Base-by-base conservation (phyloP, 2,113 vertebrate genomes). In the Maccullochella peelii region DNA sequence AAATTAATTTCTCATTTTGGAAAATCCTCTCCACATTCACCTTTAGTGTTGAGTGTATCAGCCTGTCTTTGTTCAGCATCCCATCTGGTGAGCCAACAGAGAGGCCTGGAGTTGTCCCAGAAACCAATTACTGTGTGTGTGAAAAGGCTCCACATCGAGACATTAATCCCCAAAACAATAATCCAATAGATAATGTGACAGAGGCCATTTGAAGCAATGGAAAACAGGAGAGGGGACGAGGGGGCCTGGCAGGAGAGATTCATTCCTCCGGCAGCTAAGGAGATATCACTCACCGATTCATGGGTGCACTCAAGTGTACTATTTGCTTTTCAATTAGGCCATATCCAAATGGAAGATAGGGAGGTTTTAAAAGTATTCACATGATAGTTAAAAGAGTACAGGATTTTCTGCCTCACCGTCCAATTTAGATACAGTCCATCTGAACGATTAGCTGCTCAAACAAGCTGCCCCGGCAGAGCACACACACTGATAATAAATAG, bases 241-340 rank as follows among this genome's bases (percentile, higher is more conserved):
- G 71, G 61, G 79, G 55, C 40, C 50, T 1, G 20, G 72, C 38
- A n/a, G 57, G 44, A 66, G 63, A 83, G 82, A 86, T 82, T 83
- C 91, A 94, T 94, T 94, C 94, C 94, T 92, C 82, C 0, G 77
- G 90, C 92, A 93, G 89, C 94, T 93, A 94, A 93, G 94, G 93
- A 93, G 91, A 91, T 79, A 93, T 92, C 91, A 88, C 93, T 93
- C 91, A 93, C 86, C 27, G 86, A 88, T 91, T 92, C 86, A 86
- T 81, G 84, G 89, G 93, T 89, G 91, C 92, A 91, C 85, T 93
- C 93, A 91, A 84, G 89, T 91, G 92, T 93, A 71, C 91, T 94
- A 93, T 94, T 94, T 94, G 85, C 91, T 91, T 94, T 94, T 92
- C 93, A 94, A 94, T 94, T 94, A 94, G 91, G 87, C 89, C 88